Percentiles rank a stretch among this genome's conserved stretches.
phyloP scores from a whole-genome alignment of 2,797 vertebrate species.

The Chaenodraco wilsoni region DNA sequence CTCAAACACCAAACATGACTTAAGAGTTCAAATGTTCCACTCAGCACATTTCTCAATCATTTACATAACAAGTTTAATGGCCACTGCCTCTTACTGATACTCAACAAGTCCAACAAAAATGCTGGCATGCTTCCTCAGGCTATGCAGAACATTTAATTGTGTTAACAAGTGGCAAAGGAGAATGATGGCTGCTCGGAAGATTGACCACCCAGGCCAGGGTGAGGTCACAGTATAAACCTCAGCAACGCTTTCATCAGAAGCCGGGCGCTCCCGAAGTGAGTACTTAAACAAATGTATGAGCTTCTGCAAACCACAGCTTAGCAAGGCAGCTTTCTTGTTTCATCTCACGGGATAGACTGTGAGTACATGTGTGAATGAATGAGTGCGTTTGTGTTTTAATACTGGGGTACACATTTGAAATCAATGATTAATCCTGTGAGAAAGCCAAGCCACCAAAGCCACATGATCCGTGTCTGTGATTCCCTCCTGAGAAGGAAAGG shows the following conservation, averaged over 20 bases:
- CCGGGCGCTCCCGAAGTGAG: conserved; percentile 20
- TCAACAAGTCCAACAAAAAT: conserved; percentile 34
- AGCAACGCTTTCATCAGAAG: conserved; percentile 55
- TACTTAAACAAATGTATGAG: conserved; percentile 51
- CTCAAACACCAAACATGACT: conserved; percentile 39
- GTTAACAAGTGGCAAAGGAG: conserved; percentile 40
- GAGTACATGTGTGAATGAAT: conserved; percentile 46
- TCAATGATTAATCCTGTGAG: conserved; percentile 50
- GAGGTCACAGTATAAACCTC: conserved; percentile 45
- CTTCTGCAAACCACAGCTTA: conserved; percentile 44
- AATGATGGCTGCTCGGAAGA: conserved; percentile 35
- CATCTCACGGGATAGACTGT: conserved; percentile 48
- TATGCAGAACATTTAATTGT: conserved; percentile 42
- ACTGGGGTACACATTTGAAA: conserved; percentile 32
- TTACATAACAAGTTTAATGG: conserved; percentile 50
- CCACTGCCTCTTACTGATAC: conserved; percentile 23
- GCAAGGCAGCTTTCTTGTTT: conserved; percentile 40
- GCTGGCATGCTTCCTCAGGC: conserved; percentile 25
- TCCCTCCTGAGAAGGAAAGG: conserved; percentile 50
- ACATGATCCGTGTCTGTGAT: conserved; percentile 56
- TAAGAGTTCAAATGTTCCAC: conserved; percentile 41
- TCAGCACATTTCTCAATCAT: conserved; percentile 51
- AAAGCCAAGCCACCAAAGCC: conserved; percentile 35
- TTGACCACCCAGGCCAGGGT: conserved; percentile 61
- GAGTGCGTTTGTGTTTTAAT: conserved; percentile 52